Base-by-base conservation (phyloP, 2,113 vertebrate genomes). In the Lutjanus erythropterus region DNA sequence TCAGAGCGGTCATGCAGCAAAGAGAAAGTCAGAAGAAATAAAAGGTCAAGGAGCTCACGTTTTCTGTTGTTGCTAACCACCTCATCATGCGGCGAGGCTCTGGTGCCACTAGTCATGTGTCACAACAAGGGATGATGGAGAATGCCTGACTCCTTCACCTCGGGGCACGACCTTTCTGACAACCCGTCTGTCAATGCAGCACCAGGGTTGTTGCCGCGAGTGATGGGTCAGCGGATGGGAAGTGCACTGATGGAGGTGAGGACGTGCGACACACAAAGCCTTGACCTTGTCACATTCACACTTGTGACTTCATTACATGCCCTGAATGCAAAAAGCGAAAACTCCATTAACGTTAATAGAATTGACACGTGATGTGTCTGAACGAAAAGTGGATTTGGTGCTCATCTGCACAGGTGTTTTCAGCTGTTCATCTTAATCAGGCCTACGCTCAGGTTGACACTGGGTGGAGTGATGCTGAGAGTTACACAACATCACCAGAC, bases 91-190 rank as follows among this genome's bases (percentile, higher is more conserved):
- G 5, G 44, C 19, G 25, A 70, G 59, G 75, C 58, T 55, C 67
- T 78, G 69, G 72, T 62, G 89, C 76, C 78, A 73, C 84, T 62
- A 47, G 79, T 90, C 87, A 86, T 79, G 80, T 92, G 90, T 91
- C 88, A 92, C 78, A 87, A 82, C 33, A 83, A 55, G 49, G 56
- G 65, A 53, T 49, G 58, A 72, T 55, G 50, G 61, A 83, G 58
- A 72, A 81, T 16, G 80, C 23, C 73, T 29, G 33, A 75, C 73
- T 81, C 78, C 39, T 44, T 19, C 58, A 72, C 87, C 88, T 53
- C 37, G 11, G 86, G 85, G 67, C 84, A 67, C 16, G 58, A 91
- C 91, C 89, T 94, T 90, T 92, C 79, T 84, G 79, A 90, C 87
- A 83, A 56, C 46, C 25, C 1, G 64, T 66, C 89, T 85, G 74